Evolutionary conservation across 92 coral and sea anemone genomes (phyloP).

Genomic region (Bergia puertoricense): DNA sequence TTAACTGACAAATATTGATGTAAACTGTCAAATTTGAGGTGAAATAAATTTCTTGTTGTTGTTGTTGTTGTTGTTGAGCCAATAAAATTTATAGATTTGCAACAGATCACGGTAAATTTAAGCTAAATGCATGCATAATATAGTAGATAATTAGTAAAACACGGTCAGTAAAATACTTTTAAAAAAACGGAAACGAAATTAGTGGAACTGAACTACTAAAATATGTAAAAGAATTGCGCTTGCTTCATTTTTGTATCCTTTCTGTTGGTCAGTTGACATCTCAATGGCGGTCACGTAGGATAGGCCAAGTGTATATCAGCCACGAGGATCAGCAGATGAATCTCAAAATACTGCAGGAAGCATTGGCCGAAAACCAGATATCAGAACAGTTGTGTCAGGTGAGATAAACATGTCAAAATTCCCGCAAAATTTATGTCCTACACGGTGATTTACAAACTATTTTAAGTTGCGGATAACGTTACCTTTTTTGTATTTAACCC

Average conservation of each 20-base stretch:
- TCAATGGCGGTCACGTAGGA: conserved; percentile 77
- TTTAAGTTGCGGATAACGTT: neutral
- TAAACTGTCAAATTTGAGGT: too few species aligned
- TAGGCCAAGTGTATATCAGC: conserved; percentile 80
- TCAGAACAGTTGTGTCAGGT: conserved; percentile 74
- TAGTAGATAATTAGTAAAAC: too few species aligned
- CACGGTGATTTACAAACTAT: neutral
- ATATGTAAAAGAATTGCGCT: neutral
- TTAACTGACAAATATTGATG: too few species aligned
- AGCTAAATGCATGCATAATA: too few species aligned
- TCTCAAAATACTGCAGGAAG: conserved; percentile 76
- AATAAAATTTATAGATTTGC: too few species aligned
- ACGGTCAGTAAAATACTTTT: too few species aligned
- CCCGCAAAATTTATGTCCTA: neutral
- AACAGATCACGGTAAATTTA: too few species aligned
- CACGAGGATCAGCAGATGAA: conserved; percentile 79
- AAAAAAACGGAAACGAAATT: neutral
- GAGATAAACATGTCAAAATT: neutral
- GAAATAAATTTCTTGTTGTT: too few species aligned
- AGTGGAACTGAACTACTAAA: neutral
- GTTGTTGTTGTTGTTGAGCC: too few species aligned
- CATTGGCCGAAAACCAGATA: conserved; percentile 70
- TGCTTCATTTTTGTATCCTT: neutral
- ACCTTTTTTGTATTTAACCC: too few species aligned
- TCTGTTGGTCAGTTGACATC: conserved; percentile 50